Base-by-base conservation (phyloP, 2,113 vertebrate species). In the Pollachius pollachius region DNA sequence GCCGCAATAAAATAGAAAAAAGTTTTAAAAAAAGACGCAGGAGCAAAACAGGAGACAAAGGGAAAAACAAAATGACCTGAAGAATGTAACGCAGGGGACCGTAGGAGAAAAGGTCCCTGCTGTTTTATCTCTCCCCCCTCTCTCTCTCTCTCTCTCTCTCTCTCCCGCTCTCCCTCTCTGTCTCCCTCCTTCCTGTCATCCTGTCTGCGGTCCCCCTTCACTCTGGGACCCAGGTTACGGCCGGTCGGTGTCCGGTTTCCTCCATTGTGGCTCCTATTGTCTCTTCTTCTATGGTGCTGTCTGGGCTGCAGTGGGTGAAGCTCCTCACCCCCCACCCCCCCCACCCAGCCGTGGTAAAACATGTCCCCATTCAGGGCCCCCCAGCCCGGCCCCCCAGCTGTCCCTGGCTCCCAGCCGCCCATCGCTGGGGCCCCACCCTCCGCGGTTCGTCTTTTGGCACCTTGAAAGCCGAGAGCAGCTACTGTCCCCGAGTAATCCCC, bases 1-100 rank as follows among this genome's bases (percentile, higher is more conserved):
- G 72, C 84, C 92, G 91, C 92, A 92, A 92, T 93, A 92, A 92
- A 81, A 79, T 81, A 82, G 87, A 78, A 69, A 63, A 72, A 70
- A 69, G 62, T 57, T 34, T n/a, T 7, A 37, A 3, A 73, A 74
- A 25, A 25, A 59, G 63, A 19, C 2, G 77, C 64, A 73, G 65
- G 72, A 73, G 62, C 11, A 59, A 78, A n/a, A n/a, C n/a, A n/a
- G n/a, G n/a, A n/a, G n/a, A n/a, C n/a, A n/a, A 70, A 37, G 58
- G 34, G 58, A 57, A 61, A 69, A 2, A 54, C 27, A 63, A 69
- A 82, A 70, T 70, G 86, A 90, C 85, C 58, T 79, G 80, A 89
- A 84, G 88, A 90, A 90, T 91, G 91, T 90, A 89, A 73, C 67
- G 79, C 81, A 74, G 76, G 79, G 69, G 77, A 79, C 65, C 77